These are phyloP conservation scores for Gastrophryne carolinensis DNA, from an alignment of 2,797 vertebrate species.

Conservation along the genomic window DNA sequence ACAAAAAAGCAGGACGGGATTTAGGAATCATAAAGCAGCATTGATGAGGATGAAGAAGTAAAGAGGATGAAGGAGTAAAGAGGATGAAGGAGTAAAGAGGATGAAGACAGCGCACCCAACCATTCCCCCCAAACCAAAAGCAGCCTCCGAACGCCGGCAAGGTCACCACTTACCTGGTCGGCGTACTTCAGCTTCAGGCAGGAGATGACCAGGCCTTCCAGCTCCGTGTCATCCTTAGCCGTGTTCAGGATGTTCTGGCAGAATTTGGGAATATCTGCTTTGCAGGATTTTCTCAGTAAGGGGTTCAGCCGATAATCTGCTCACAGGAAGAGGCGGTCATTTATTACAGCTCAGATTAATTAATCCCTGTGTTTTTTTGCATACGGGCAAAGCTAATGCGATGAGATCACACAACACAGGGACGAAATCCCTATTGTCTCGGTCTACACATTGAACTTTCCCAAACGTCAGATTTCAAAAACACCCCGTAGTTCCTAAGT, in stretches of 20 bases:
- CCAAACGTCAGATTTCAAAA: no score
- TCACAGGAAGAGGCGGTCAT: no score
- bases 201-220: constrained; percentile 93
- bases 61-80: not conserved
- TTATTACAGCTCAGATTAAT: no score
- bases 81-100: not conserved
- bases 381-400: no score
- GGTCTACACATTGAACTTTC: no score
- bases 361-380: no score
- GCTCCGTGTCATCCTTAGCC: constrained; percentile 85
- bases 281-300: constrained; percentile 90
- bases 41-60: not conserved
- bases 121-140: no score
- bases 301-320: constrained; percentile 94
- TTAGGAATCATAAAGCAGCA: not conserved
- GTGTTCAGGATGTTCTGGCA: constrained; percentile 87
- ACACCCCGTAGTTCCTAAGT: no score
- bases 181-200: constrained; percentile 96
- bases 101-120: no score
- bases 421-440: no score
- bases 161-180: constrained; percentile 83
- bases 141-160: no score
- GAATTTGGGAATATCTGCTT: constrained; percentile 97
- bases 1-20: constrained; percentile 6
- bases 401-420: no score